phyloP scores from a whole-genome alignment of 2,888 invertebrate species.

The Mycogona germanica region DNA sequence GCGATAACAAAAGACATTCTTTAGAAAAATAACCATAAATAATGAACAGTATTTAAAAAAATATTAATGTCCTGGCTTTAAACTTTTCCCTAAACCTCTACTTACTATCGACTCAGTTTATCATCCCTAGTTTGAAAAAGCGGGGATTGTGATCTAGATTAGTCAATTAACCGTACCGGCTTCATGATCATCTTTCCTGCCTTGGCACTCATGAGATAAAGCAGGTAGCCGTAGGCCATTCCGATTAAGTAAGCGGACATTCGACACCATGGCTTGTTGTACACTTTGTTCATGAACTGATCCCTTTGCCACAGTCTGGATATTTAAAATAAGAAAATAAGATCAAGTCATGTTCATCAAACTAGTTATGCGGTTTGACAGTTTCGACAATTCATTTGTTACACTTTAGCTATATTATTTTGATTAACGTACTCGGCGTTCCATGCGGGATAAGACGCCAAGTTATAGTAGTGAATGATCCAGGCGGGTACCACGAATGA shows the following conservation, averaged over 20 bases:
- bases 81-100: too few relatives aligned
- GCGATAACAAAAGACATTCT: neutral
- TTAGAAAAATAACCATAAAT: too few relatives aligned
- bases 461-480: neutral
- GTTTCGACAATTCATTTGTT: neutral
- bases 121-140: too few relatives aligned
- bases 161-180: neutral
- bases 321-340: too few relatives aligned
- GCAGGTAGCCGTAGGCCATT: constrained; percentile 12
- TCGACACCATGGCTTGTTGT: constrained; percentile 12
- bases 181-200: too few relatives aligned
- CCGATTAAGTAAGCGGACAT: constrained; percentile 6
- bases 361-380: neutral
- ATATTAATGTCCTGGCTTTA: too few relatives aligned
- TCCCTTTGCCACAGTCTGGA: constrained; percentile 11
- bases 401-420: neutral
- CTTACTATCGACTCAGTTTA: too few relatives aligned
- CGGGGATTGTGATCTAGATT: too few relatives aligned
- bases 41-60: neutral
- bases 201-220: neutral
- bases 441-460: constrained; percentile 7
- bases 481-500: constrained; percentile 5
- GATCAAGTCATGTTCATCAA: neutral
- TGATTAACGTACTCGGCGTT: constrained; percentile 4
- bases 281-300: constrained; percentile 7